Conservation (phyloP, 2,797 vertebrate genomes). For the Taenioides sp. region DNA sequence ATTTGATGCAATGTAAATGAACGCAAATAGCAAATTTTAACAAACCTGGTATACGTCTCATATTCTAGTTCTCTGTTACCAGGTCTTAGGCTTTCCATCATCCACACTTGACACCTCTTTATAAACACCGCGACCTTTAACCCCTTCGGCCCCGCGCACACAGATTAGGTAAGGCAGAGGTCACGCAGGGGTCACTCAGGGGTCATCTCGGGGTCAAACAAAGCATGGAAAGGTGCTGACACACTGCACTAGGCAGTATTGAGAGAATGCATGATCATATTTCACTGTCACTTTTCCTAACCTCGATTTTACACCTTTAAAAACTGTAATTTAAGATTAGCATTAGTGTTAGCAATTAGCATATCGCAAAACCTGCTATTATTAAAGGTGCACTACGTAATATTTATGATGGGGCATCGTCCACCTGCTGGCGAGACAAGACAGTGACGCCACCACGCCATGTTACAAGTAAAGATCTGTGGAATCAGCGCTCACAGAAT, state of each 20-base stretch:
- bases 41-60: not conserved
- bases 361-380: no score
- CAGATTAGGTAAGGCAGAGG: not conserved
- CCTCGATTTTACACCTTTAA: not conserved
- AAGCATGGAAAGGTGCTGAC: not conserved
- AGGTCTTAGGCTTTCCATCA: slow-evolving; percentile 49
- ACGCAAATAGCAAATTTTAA: not conserved
- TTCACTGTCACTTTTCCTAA: no score
- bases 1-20: no score
- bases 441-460: no score
- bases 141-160: not conserved
- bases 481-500: no score
- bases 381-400: no score
- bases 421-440: no score
- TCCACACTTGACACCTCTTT: slow-evolving; percentile 60
- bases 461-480: no score
- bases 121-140: slow-evolving; percentile 47
- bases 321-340: not conserved
- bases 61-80: slow-evolving; percentile 18
- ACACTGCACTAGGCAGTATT: not conserved
- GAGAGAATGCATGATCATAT: no score
- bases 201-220: not conserved
- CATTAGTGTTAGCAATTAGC: no score
- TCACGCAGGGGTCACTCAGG: not conserved
- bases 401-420: no score